Evolutionary conservation across 92 coral and sea anemone genomes (phyloP), one percentile per base, ranked within the genome.

Genomic region (Meandrina meandrites): DNA sequence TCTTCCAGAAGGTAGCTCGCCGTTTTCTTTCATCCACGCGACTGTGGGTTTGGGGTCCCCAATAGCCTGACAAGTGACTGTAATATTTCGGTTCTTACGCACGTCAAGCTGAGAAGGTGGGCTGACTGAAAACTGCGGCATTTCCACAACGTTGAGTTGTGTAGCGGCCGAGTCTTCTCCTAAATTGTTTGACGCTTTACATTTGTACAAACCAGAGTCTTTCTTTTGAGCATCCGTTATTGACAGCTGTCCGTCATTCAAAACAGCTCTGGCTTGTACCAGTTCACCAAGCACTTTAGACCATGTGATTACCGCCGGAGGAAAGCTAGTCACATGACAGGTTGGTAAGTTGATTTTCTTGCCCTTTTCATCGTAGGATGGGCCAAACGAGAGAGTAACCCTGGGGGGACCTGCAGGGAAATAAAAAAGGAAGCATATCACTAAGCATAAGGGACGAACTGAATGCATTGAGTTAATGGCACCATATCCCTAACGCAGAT

Each of bases 281-380:
- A 84, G 37, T 28, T 72, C 7, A 47, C 50, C 82, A 27, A 7
- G 76, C 31, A 32, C 57, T 79, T 71, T 79, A 71, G 36, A 19
- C 89, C 89, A 86, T 16, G 56, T 69, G 31, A 86, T 54, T 14
- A 24, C 48, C 0, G 85, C 54, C 0, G 50, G 57, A 54, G 89
- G 89, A 54, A 70, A 79, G 31, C 89, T 77, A 1, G 84, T 68
- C 79, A 50, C 79, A 72, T 40, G 89, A 86, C 89, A 86, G 8
- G 21, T 30, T 70, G 85, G 89, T 35, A 79, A 27, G 9, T 73
- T 86, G 71, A 86, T 22, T 31, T 79, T 69, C 22, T 69, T 50
- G 58, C 69, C 69, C 27, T 69, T 72, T 67, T 79, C 57, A 40
- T 70, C 85, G 14, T 69, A 70, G 21, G 85, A 37, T 50, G 89